Base-by-base conservation (phyloP, 2,113 vertebrate species). In the Cichladusa arquata region DNA sequence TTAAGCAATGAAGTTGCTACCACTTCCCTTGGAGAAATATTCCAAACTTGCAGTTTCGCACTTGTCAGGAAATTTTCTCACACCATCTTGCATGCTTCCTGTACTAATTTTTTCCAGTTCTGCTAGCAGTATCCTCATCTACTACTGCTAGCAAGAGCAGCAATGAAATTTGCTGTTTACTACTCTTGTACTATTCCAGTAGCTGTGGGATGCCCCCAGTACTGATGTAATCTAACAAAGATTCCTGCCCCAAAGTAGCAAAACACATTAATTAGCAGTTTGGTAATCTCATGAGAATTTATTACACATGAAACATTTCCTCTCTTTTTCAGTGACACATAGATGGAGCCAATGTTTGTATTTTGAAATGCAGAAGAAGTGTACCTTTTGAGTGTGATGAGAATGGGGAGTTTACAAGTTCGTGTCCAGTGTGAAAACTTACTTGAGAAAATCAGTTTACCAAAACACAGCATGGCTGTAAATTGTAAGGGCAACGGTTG, bases 41-140 rank as follows among this genome's bases (percentile, higher is more conserved):
- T 91, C 81, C 53, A 61, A 92, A 87, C 40, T 91, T 92, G 48
- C 65, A 81, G 42, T 64, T 95, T 95, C 61, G 31, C 84, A 79
- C 51, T 85, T 79, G 70, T 88, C 89, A 90, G 81, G 84, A 91
- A 85, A 90, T 83, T 90, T 94, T 92, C 86, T 90, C 80, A 90
- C 76, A 81, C 50, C 60, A 83, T 42, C 47, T 92, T 78, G 58
- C 36, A 50, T 18, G 26, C 71, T 96, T 95, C 79, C 74, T 92
- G 42, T 71, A 60, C 58, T 95, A 51, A 26, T 69, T 82, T 86
- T 47, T 88, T 88, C 50, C 62, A 77, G 42, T 83, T 93, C 53
- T 88, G 62, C 38, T 73, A 23, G 19, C 31, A 70, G 11, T 38
- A 61, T 65, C 58, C 9, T 86, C 67, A 47, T 44, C 33, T 73